phyloP scores from a whole-genome alignment of 2,888 invertebrate genomes.

The Hyles lineata region DNA sequence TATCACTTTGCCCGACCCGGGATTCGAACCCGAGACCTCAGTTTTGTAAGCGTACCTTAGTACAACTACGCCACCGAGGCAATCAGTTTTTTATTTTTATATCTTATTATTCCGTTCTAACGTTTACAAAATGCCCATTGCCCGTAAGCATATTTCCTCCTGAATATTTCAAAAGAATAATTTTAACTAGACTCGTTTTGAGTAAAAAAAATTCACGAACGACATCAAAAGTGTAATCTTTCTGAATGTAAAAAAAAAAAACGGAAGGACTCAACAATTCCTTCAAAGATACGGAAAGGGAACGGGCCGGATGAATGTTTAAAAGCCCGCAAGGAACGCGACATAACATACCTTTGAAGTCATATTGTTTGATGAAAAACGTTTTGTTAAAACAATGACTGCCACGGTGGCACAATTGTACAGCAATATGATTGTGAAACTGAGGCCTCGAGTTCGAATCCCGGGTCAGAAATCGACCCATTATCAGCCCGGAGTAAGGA shows the following conservation, averaged over 20 bases:
- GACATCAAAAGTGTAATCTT: slow-evolving; percentile 12
- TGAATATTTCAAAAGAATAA: background rate
- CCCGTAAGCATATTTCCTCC: background rate
- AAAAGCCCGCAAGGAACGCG: background rate
- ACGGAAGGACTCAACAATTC: slow-evolving; percentile 2
- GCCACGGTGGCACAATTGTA: too few relatives aligned
- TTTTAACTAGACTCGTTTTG: background rate
- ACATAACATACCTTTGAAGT: background rate
- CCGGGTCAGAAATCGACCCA: too few relatives aligned
- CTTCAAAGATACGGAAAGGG: background rate
- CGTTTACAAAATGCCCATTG: background rate
- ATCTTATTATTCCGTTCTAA: background rate
- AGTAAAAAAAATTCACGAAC: slow-evolving; percentile 1
- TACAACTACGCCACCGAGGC: too few relatives aligned
- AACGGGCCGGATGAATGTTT: slow-evolving; percentile 9
- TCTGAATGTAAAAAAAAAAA: background rate
- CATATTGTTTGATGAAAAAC: background rate
- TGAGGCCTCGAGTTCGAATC: too few relatives aligned
- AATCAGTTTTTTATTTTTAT: too few relatives aligned
- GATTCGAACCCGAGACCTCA: too few relatives aligned
- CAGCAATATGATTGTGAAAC: background rate
- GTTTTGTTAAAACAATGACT: background rate
- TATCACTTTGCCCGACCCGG: too few relatives aligned
- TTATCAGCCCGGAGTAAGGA: background rate
- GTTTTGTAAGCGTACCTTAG: too few relatives aligned